phyloP scores from a whole-genome alignment of 2,797 vertebrate genomes.

The Anabas testudineus region DNA sequence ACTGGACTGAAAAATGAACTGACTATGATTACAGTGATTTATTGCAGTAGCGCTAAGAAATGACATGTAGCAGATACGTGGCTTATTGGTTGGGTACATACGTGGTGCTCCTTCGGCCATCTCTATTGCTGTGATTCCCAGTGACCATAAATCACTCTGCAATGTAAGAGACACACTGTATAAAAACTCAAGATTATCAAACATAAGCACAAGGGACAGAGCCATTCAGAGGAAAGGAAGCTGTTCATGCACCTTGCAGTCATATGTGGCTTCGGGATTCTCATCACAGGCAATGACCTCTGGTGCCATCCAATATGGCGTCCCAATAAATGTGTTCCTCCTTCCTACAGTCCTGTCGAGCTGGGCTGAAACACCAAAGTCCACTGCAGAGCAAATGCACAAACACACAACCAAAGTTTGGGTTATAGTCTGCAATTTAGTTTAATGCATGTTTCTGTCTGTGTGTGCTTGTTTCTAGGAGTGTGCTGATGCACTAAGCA shows the following conservation, averaged over 20 bases:
- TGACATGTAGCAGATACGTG: slow-evolving; percentile 22
- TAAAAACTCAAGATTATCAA: slow-evolving; percentile 14
- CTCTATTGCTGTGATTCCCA: slow-evolving; percentile 98
- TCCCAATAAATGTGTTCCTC: slow-evolving; percentile 97
- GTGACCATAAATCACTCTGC: slow-evolving; percentile 97
- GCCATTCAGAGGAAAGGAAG: background rate
- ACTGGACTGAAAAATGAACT: slow-evolving; percentile 34
- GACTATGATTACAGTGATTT: slow-evolving; percentile 32
- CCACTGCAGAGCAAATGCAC: slow-evolving; percentile 81
- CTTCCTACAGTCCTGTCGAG: slow-evolving; percentile 93
- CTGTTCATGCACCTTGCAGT: slow-evolving; percentile 89
- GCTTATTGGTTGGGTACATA: slow-evolving; percentile 81
- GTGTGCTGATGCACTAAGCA: background rate
- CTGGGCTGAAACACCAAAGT: slow-evolving; percentile 96
- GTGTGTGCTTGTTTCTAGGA: slow-evolving; percentile 3
- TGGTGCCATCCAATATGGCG: slow-evolving; percentile 98
- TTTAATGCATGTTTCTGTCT: background rate
- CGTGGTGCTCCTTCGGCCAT: slow-evolving; percentile 99
- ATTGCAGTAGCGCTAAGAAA: slow-evolving; percentile 7
- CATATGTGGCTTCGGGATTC: slow-evolving; percentile 94
- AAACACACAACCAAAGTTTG: slow-evolving; percentile 16
- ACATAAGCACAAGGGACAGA: background rate
- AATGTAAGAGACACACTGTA: slow-evolving; percentile 45
- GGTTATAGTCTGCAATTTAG: slow-evolving; percentile 1
- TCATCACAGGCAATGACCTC: slow-evolving; percentile 98